Percentiles rank a stretch among this genome's conserved stretches.
Conservation (phyloP, 2,888 invertebrate species). For the Ctena decussata region DNA sequence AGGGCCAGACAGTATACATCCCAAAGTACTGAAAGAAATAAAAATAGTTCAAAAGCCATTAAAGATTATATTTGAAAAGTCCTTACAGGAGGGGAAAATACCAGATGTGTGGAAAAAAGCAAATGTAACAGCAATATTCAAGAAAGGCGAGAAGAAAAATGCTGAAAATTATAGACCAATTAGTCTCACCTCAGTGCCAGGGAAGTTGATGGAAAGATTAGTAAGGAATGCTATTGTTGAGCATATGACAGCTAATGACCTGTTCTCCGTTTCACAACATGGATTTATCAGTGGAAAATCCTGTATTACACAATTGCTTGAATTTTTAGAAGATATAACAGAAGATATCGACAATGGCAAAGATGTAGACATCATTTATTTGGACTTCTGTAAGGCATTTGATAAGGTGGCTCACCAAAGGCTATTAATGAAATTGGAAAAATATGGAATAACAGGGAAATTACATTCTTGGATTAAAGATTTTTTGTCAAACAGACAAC, state of each 20-base stretch:
- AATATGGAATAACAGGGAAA: slow-evolving; percentile 4
- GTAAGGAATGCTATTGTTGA: neutral
- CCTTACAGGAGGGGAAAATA: neutral
- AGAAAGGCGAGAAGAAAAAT: neutral
- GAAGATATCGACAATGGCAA: slow-evolving; percentile 7
- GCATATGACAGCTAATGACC: slow-evolving; percentile 2
- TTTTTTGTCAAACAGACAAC: slow-evolving; percentile 10
- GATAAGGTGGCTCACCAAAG: neutral
- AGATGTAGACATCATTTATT: slow-evolving; percentile 26
- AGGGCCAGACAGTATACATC: neutral
- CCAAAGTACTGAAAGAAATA: neutral
- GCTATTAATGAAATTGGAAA: slow-evolving; percentile 13
- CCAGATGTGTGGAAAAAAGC: neutral
- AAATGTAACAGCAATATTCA: neutral
- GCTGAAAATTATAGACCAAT: neutral
- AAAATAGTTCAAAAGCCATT: neutral
- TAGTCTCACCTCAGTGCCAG: slow-evolving; percentile 3
- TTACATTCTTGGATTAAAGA: slow-evolving; percentile 12
- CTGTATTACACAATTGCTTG: neutral
- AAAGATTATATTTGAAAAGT: neutral
- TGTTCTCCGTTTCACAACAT: neutral
- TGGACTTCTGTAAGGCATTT: neutral
- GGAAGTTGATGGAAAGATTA: slow-evolving; percentile 20
- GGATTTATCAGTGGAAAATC: slow-evolving; percentile 24
- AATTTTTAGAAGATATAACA: neutral